Conservation (phyloP, 2,113 vertebrate species). For the Recurvirostra avosetta region DNA sequence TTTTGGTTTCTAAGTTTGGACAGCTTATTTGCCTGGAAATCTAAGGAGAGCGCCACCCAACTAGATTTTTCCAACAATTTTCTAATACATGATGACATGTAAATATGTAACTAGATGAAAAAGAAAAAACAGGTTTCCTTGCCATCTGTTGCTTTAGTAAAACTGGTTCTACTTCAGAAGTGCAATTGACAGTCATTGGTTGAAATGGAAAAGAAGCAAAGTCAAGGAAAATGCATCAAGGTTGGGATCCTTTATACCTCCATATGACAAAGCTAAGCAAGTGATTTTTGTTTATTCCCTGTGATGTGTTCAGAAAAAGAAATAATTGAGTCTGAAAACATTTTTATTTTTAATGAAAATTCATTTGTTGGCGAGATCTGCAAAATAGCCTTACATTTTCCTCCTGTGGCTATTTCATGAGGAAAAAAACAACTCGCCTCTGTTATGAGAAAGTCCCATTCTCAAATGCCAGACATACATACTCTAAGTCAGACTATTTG, state of each 20-base stretch:
- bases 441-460: neutral
- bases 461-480: neutral
- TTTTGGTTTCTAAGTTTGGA: neutral
- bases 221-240: neutral
- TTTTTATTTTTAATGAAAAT: neutral
- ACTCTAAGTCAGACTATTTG: neutral
- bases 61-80: neutral
- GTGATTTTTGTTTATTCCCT: neutral
- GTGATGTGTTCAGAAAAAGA: neutral
- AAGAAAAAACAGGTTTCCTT: fast-evolving
- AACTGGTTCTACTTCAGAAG: neutral
- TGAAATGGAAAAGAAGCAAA: neutral
- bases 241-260: neutral
- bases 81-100: neutral
- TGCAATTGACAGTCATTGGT: neutral
- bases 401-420: neutral
- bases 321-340: neutral
- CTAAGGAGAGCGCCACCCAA: neutral
- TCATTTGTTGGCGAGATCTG: neutral
- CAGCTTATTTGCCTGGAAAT: neutral
- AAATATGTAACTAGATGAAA: neutral
- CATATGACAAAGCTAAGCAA: neutral
- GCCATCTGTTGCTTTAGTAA: neutral
- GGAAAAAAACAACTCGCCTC: neutral
- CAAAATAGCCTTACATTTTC: neutral